phyloP scores from a whole-genome alignment of 92 coral and sea anemone species.

The Zoanthus sansibaricus region DNA sequence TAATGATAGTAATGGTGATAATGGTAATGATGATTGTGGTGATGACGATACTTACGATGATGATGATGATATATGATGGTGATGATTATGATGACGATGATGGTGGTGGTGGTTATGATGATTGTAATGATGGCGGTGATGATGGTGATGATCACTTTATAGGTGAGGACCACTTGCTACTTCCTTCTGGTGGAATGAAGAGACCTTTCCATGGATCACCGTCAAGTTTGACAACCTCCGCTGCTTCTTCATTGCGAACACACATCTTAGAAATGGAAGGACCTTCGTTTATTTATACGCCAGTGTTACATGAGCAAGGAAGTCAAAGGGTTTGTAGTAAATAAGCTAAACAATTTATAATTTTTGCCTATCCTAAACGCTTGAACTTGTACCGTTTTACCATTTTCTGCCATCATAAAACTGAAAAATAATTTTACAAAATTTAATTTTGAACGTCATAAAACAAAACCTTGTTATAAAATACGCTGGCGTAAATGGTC shows the following conservation, averaged over 20 bases:
- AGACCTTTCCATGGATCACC: constrained; percentile 59
- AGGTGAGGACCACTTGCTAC: constrained; percentile 73
- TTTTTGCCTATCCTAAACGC: too few species aligned
- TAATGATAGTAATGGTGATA: not conserved
- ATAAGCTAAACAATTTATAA: too few species aligned
- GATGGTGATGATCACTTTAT: not conserved
- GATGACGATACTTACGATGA: not conserved
- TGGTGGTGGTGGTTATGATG: not conserved
- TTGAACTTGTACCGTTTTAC: too few species aligned
- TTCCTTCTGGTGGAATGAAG: constrained; percentile 56
- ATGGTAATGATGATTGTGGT: not conserved
- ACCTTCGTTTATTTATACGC: constrained; percentile 70
- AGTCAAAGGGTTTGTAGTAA: constrained; percentile 54
- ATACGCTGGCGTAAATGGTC: too few species aligned
- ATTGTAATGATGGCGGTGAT: not conserved
- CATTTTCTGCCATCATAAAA: too few species aligned
- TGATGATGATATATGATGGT: not conserved
- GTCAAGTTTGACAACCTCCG: constrained; percentile 60
- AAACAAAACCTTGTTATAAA: too few species aligned
- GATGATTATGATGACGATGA: not conserved
- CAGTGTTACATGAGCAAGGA: constrained; percentile 74
- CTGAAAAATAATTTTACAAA: too few species aligned
- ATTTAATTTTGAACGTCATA: too few species aligned
- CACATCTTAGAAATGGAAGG: constrained; percentile 85
- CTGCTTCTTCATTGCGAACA: constrained; percentile 77